Percentiles rank a stretch among this genome's conserved stretches.
These are phyloP conservation scores for Thereva unica DNA, from an alignment of 2,888 invertebrate genomes.

Conservation along the genomic window DNA sequence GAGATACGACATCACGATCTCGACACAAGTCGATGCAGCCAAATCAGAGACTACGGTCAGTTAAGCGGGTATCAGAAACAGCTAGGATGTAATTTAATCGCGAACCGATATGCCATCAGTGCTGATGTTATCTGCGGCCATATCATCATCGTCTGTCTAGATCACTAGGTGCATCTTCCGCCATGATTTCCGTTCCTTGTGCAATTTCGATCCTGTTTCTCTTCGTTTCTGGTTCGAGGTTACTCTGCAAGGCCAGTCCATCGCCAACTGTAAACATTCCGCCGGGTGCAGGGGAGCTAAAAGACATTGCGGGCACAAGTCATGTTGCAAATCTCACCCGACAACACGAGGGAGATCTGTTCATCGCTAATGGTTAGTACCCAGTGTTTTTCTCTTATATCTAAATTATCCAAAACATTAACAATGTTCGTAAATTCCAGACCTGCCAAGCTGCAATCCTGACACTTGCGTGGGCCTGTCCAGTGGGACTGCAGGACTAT, in stretches of 20 bases:
- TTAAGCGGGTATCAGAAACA: constrained; percentile 16
- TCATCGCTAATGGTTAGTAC: constrained; percentile 55
- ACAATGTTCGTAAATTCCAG: constrained; percentile 44
- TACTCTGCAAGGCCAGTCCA: constrained; percentile 18
- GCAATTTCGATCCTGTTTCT: constrained; percentile 9
- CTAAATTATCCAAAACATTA: constrained; percentile 20
- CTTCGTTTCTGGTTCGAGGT: constrained; percentile 13
- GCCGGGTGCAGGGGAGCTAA: constrained; percentile 19
- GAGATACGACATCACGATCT: constrained; percentile 6
- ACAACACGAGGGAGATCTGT: constrained; percentile 58
- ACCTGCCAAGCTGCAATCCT: constrained; percentile 52
- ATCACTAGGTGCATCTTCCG: constrained; percentile 2
- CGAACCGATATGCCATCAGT: constrained; percentile 18
- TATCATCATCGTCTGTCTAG: constrained; percentile 1
- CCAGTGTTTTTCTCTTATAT: background rate
- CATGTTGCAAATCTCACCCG: constrained; percentile 57
- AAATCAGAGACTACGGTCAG: constrained; percentile 1
- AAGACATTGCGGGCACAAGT: constrained; percentile 25
- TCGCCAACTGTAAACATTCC: constrained; percentile 21
- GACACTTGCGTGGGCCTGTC: constrained; percentile 59
- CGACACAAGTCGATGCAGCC: constrained; percentile 12
- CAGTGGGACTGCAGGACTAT: constrained; percentile 56
- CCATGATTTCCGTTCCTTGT: constrained; percentile 13
- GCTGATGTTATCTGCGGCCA: constrained; percentile 6
- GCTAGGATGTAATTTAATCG: constrained; percentile 26